Evolutionary conservation across 2,888 invertebrate genomes (phyloP).

Genomic region (Sminthurinus aureus): DNA sequence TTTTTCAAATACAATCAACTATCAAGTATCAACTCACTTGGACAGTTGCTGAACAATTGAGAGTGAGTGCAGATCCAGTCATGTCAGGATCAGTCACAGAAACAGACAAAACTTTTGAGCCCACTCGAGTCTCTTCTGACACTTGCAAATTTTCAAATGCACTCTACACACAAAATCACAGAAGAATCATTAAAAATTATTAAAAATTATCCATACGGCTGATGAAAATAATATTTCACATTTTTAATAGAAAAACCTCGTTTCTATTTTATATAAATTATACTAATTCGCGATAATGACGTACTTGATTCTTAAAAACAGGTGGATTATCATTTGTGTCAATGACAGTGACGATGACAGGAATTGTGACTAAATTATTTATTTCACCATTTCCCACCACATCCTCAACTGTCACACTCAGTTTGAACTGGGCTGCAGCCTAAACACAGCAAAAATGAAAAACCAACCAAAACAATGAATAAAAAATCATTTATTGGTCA

Average conservation of each 20-base stretch:
- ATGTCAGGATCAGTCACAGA: conserved; percentile 80
- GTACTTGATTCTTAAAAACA: conserved; percentile 74
- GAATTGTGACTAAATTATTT: conserved; percentile 77
- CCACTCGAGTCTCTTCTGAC: conserved; percentile 77
- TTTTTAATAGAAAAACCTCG: no score
- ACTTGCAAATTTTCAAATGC: conserved; percentile 79
- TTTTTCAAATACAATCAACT: background rate
- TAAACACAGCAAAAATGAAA: conserved; percentile 63
- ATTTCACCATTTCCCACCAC: conserved; percentile 68
- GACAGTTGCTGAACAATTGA: conserved; percentile 68
- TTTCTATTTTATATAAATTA: conserved; percentile 2
- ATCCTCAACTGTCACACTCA: conserved; percentile 83
- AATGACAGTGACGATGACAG: conserved; percentile 81
- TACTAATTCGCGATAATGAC: no score
- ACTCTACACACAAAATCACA: no score
- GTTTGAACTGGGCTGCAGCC: conserved; percentile 80
- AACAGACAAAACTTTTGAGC: conserved; percentile 77
- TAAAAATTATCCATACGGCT: no score
- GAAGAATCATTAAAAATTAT: no score
- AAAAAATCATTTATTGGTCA: background rate
- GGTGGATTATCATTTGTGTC: conserved; percentile 92
- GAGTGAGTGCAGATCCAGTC: conserved; percentile 80
- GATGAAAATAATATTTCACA: no score
- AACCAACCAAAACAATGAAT: background rate
- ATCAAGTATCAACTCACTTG: conserved; percentile 62